These are phyloP conservation scores for Galemys pyrenaicus DNA, from an alignment of 2,113 vertebrate genomes.

Conservation along the genomic window DNA sequence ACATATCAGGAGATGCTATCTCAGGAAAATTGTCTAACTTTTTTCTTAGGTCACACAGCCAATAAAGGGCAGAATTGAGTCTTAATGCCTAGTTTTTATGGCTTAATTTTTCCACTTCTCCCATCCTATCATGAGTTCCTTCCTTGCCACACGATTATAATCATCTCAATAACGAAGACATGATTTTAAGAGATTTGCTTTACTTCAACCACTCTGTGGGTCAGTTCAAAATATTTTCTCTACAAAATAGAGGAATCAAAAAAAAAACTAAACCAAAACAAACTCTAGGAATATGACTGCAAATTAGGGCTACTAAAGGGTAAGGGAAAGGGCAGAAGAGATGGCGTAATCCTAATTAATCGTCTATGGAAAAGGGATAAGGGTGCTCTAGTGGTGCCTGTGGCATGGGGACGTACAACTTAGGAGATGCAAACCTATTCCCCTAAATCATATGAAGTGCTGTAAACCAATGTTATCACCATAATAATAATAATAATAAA, in stretches of 20 bases:
- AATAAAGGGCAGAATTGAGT: constrained; percentile 60
- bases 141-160: not conserved
- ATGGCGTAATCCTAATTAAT: too few relatives aligned
- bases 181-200: not conserved
- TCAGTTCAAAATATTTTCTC: not conserved
- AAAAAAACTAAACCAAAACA: too few relatives aligned
- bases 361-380: too few relatives aligned
- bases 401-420: too few relatives aligned
- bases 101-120: constrained; percentile 45
- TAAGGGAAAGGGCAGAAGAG: too few relatives aligned
- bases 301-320: too few relatives aligned
- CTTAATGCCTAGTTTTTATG: constrained; percentile 20
- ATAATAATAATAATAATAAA: not conserved
- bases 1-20: constrained; percentile 46
- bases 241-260: too few relatives aligned
- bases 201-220: not conserved
- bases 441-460: too few relatives aligned
- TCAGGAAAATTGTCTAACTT: constrained; percentile 25
- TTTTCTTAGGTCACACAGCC: constrained; percentile 59
- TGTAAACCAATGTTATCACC: too few relatives aligned
- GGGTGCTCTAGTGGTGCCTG: too few relatives aligned
- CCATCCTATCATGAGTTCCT: not conserved
- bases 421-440: too few relatives aligned
- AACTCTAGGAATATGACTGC: too few relatives aligned
- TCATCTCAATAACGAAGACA: not conserved